These are phyloP conservation scores for Melieria picta DNA, from an alignment of 2,888 invertebrate genomes.

Conservation along the genomic window DNA sequence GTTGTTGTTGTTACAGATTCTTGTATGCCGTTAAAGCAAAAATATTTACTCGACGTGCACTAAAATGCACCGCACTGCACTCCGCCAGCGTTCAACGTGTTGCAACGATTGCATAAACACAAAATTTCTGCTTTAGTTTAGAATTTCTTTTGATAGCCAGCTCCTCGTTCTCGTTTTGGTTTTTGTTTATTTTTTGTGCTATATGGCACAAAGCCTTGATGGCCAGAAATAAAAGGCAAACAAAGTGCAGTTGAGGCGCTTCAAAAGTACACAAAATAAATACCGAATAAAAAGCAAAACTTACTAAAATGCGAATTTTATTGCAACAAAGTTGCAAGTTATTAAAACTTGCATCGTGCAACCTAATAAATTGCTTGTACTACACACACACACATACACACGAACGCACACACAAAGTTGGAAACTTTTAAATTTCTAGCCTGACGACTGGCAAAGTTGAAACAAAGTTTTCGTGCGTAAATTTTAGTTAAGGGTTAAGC, in stretches of 20 bases:
- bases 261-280: too few relatives aligned
- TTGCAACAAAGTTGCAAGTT: constrained; percentile 19
- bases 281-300: not conserved
- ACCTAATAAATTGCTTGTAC: constrained; percentile 22
- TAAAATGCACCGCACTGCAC: not conserved
- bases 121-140: constrained; percentile 6
- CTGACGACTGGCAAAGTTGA: too few relatives aligned
- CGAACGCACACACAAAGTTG: too few relatives aligned
- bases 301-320: constrained; percentile 16
- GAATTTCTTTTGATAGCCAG: constrained; percentile 19
- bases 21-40: constrained; percentile 7
- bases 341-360: constrained; percentile 5
- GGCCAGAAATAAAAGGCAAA: too few relatives aligned
- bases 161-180: not conserved
- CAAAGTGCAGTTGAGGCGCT: not conserved
- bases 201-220: too few relatives aligned
- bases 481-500: too few relatives aligned
- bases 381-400: constrained; percentile 11
- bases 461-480: too few relatives aligned
- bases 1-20: constrained; percentile 5
- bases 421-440: too few relatives aligned
- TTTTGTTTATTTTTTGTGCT: not conserved
- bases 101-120: not conserved
- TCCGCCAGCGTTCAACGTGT: not conserved
- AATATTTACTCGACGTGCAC: constrained; percentile 17